Percentiles rank a stretch among this genome's conserved stretches.
phyloP scores from a whole-genome alignment of 2,888 invertebrate genomes.

The Mesorhabditis spiculigera region DNA sequence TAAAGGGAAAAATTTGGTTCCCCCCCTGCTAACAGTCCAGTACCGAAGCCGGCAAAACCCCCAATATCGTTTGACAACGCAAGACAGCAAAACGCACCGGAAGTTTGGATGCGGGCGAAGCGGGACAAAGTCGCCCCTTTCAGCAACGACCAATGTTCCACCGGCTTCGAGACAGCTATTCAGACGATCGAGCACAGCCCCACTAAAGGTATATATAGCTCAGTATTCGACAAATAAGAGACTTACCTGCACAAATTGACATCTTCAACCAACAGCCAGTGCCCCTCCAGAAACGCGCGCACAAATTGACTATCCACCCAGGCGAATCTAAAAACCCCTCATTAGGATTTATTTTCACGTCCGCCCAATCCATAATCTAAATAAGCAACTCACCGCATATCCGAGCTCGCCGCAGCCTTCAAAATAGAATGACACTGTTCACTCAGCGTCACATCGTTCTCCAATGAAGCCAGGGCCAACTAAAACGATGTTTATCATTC shows the following conservation, averaged over 20 bases:
- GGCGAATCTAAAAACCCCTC: slow-evolving; percentile 58
- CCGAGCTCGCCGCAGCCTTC: neutral
- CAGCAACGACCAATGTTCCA: slow-evolving; percentile 82
- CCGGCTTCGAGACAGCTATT: slow-evolving; percentile 90
- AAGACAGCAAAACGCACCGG: slow-evolving; percentile 58
- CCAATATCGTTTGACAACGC: slow-evolving; percentile 7
- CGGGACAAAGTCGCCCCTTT: slow-evolving; percentile 72
- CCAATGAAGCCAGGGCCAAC: neutral
- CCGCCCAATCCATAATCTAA: too few relatives aligned
- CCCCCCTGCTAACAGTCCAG: too few relatives aligned
- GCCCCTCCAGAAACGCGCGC: slow-evolving; percentile 59
- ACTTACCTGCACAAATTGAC: slow-evolving; percentile 57
- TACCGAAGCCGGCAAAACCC: slow-evolving; percentile 8
- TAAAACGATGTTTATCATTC: neutral
- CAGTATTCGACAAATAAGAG: neutral
- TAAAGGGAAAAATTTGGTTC: too few relatives aligned
- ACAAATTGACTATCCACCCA: slow-evolving; percentile 64
- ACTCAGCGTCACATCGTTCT: neutral
- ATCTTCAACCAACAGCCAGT: slow-evolving; percentile 64
- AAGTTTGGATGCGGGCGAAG: slow-evolving; percentile 83
- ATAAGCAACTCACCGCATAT: neutral
- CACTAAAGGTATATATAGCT: slow-evolving; percentile 62
- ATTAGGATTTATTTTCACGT: neutral
- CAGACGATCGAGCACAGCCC: slow-evolving; percentile 90
- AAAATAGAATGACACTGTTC: neutral